Evolutionary conservation across 2,888 invertebrate species (phyloP).

Genomic region (Odontocolon sp.): DNA sequence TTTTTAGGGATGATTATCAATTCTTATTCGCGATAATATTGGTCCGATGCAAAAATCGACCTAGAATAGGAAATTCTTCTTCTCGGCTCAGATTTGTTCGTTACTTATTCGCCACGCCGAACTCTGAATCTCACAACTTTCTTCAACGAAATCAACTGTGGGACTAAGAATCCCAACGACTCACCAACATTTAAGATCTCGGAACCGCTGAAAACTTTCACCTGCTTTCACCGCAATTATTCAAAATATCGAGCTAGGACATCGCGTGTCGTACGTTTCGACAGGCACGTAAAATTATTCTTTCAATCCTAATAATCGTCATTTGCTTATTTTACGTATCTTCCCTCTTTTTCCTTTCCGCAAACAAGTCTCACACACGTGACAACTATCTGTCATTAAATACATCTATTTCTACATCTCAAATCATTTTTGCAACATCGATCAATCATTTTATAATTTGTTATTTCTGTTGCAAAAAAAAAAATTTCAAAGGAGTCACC

Average conservation of each 20-base stretch:
- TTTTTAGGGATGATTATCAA: background rate
- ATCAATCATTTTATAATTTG: too few relatives aligned
- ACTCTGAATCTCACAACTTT: slow-evolving; percentile 40
- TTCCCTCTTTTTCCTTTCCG: background rate
- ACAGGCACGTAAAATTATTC: slow-evolving; percentile 28
- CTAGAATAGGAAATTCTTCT: background rate
- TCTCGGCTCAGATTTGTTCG: background rate
- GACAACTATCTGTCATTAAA: background rate
- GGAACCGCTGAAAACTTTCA: slow-evolving; percentile 70
- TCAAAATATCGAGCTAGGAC: slow-evolving; percentile 66
- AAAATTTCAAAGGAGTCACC: too few relatives aligned
- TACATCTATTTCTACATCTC: too few relatives aligned
- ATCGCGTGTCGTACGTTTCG: slow-evolving; percentile 39
- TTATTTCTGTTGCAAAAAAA: too few relatives aligned
- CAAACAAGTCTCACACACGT: background rate
- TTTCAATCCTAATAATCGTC: too few relatives aligned
- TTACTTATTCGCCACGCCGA: background rate
- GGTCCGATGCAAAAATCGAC: background rate
- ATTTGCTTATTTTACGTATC: background rate
- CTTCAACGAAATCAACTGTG: slow-evolving; percentile 39
- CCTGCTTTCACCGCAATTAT: slow-evolving; percentile 75
- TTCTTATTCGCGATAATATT: background rate
- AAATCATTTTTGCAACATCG: too few relatives aligned
- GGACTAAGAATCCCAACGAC: slow-evolving; percentile 42
- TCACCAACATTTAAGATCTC: slow-evolving; percentile 53